phyloP scores from a whole-genome alignment of 1,140 invertebrate genomes.

The Aphaenogaster floridana region DNA sequence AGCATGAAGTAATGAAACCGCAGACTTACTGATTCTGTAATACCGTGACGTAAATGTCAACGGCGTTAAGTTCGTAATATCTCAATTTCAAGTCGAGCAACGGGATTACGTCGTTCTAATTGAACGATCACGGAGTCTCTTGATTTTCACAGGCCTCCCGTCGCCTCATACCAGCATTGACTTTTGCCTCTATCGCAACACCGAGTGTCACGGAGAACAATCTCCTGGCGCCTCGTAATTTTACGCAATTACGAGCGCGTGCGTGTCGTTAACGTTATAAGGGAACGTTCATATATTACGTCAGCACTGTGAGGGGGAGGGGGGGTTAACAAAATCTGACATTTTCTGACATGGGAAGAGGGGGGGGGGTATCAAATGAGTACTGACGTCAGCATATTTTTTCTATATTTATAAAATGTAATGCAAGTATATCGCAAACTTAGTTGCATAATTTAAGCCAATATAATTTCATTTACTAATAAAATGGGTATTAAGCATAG shows the following conservation, averaged over 20 bases:
- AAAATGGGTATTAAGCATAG: too few relatives aligned
- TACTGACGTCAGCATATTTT: too few relatives aligned
- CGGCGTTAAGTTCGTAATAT: neutral
- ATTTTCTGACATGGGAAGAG: too few relatives aligned
- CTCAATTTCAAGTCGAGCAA: neutral
- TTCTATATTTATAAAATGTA: too few relatives aligned
- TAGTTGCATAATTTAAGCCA: too few relatives aligned
- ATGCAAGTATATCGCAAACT: too few relatives aligned
- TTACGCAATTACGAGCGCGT: constrained; percentile 4
- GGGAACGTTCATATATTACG: too few relatives aligned
- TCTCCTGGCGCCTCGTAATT: constrained; percentile 9
- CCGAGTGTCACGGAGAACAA: constrained; percentile 8
- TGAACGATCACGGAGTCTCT: constrained; percentile 33
- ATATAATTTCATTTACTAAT: too few relatives aligned
- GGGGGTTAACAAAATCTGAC: too few relatives aligned
- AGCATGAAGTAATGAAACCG: constrained; percentile 19
- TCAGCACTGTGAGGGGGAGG: too few relatives aligned
- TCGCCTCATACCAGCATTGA: neutral
- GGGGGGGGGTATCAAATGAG: too few relatives aligned
- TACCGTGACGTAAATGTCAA: constrained; percentile 9
- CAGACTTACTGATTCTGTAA: neutral
- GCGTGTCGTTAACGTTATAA: constrained; percentile 1
- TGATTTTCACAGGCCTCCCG: constrained; percentile 28
- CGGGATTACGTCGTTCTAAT: constrained; percentile 26
- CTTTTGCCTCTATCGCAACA: constrained; percentile 25